Percentiles rank a stretch among this genome's conserved stretches.
These are phyloP conservation scores for Colinus virginianus DNA, from an alignment of 2,113 vertebrate species.

Conservation along the genomic window DNA sequence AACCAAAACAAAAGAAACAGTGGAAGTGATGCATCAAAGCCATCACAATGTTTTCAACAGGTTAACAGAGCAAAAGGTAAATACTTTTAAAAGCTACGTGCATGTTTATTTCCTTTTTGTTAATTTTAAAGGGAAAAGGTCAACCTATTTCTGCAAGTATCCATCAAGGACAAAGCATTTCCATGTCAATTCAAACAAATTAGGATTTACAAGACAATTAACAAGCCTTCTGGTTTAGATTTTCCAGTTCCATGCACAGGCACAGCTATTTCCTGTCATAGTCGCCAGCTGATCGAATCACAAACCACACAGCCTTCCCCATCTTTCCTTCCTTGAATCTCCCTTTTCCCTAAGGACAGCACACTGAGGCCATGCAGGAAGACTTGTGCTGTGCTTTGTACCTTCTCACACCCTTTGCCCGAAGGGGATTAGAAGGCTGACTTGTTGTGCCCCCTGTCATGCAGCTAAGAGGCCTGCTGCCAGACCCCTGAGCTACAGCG, in stretches of 20 bases:
- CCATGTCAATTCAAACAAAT: not conserved
- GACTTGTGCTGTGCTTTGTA: fast-evolving
- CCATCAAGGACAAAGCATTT: not conserved
- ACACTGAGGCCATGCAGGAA: not conserved
- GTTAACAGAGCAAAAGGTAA: not conserved
- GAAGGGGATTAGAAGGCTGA: not conserved
- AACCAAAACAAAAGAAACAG: not conserved
- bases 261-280: not conserved
- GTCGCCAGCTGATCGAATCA: not conserved
- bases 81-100: not conserved
- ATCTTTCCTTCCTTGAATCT: not conserved
- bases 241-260: not conserved
- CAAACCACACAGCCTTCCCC: fast-evolving
- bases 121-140: not conserved
- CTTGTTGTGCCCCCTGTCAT: fast-evolving
- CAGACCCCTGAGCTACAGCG: not conserved
- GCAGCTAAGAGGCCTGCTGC: fast-evolving
- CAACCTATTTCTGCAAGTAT: not conserved
- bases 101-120: not conserved
- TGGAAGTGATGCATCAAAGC: not conserved
- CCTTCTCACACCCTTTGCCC: fast-evolving
- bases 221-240: not conserved
- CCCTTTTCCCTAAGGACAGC: not conserved
- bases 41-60: not conserved
- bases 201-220: not conserved